Conservation (phyloP, 2,113 vertebrate genomes). For the Elephas maximus region DNA sequence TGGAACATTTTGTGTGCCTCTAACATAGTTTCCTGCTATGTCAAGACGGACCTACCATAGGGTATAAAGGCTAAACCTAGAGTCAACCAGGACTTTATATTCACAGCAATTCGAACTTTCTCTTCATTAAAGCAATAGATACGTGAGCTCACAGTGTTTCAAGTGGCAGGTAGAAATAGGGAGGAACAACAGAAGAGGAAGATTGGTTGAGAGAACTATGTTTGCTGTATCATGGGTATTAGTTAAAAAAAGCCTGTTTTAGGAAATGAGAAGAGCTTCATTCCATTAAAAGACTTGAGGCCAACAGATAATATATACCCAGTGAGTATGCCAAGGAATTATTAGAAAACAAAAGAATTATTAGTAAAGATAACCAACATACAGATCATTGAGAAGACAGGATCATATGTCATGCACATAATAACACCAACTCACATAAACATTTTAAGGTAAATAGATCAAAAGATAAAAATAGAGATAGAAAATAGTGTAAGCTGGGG, state of each 20-base stretch:
- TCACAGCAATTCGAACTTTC: neutral
- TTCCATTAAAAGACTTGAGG: neutral
- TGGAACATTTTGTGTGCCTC: neutral
- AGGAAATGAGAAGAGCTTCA: neutral
- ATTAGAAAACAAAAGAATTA: slow-evolving; percentile 3
- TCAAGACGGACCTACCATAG: neutral
- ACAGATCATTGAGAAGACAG: neutral
- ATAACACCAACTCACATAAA: neutral
- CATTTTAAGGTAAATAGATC: neutral
- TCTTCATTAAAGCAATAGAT: neutral
- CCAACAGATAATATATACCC: neutral
- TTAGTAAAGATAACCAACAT: neutral
- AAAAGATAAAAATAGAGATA: neutral
- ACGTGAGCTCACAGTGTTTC: neutral
- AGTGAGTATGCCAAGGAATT: neutral
- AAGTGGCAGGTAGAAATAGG: neutral
- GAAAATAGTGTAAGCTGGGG: neutral
- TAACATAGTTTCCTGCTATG: neutral
- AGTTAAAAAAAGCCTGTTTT: neutral
- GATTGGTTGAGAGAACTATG: neutral
- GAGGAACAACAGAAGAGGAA: neutral
- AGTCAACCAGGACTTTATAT: neutral
- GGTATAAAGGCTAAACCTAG: neutral
- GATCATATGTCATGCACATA: neutral
- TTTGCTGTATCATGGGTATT: neutral